Evolutionary conservation across 2,888 invertebrate genomes (phyloP).

Genomic region (Gerosis bhagava): DNA sequence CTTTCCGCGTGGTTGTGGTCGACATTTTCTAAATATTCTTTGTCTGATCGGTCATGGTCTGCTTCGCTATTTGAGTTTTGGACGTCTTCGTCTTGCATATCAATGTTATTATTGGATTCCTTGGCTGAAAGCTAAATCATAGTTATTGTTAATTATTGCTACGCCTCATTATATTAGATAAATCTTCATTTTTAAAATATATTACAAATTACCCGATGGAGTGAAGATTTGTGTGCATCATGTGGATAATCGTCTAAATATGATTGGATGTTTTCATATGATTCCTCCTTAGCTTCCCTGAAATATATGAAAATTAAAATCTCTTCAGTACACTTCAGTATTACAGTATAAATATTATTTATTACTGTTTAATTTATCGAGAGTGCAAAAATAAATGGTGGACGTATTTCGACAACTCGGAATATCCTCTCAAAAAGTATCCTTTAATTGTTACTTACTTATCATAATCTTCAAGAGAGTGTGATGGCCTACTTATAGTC

Average conservation of each 20-base stretch:
- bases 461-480: conserved; percentile 43
- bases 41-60: not conserved
- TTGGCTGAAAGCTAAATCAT: too few species aligned
- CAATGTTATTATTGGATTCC: too few species aligned
- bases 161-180: too few species aligned
- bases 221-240: conserved; percentile 34
- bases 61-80: not conserved
- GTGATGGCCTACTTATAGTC: conserved; percentile 44
- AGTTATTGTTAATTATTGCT: too few species aligned
- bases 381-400: too few species aligned
- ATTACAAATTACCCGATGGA: conserved; percentile 13
- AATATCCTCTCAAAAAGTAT: not conserved
- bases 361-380: not conserved
- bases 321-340: too few species aligned
- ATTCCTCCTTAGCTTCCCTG: conserved; percentile 50
- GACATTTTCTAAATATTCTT: conserved; percentile 11
- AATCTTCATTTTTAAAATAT: too few species aligned
- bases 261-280: conserved; percentile 46
- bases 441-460: conserved; percentile 34
- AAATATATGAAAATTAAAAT: too few species aligned
- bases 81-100: not conserved
- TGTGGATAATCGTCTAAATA: conserved; percentile 41
- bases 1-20: conserved; percentile 1
- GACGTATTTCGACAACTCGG: not conserved
- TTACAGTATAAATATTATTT: not conserved